These are phyloP conservation scores for Eremophila alpestris DNA, from an alignment of 2,797 vertebrate genomes.

Conservation along the genomic window DNA sequence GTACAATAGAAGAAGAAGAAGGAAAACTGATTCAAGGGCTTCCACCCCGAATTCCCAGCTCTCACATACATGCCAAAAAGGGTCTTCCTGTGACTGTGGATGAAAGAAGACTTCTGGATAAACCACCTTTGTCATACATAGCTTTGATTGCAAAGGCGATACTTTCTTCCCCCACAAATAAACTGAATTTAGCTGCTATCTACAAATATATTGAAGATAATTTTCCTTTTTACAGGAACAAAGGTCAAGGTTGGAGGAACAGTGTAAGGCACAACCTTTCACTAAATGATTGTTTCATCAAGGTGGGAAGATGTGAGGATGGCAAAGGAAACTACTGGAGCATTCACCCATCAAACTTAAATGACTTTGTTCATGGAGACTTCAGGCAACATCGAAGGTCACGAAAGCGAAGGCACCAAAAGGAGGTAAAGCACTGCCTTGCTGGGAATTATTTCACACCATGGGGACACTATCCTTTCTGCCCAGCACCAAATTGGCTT, in stretches of 20 bases:
- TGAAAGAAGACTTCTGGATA: conserved; percentile 30
- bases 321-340: conserved; percentile 77
- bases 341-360: conserved; percentile 66
- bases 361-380: conserved; percentile 70
- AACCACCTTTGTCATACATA: conserved; percentile 71
- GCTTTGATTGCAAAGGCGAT: conserved; percentile 75
- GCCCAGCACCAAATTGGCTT: background rate
- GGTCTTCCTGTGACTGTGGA: background rate
- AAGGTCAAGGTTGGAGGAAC: conserved; percentile 72
- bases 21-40: background rate
- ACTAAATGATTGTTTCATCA: conserved; percentile 77
- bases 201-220: conserved; percentile 73
- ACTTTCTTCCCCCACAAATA: conserved; percentile 69
- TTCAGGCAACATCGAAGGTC: conserved; percentile 69
- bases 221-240: conserved; percentile 70
- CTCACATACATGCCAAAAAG: background rate
- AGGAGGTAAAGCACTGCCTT: background rate
- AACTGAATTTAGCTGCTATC: conserved; percentile 76
- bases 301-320: conserved; percentile 74
- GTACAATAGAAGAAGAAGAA: background rate
- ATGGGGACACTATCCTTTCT: background rate
- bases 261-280: conserved; percentile 75
- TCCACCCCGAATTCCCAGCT: background rate
- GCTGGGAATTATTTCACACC: background rate
- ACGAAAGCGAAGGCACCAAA: conserved; percentile 31